phyloP scores from a whole-genome alignment of 2,113 vertebrate species.

The Larimichthys crocea region DNA sequence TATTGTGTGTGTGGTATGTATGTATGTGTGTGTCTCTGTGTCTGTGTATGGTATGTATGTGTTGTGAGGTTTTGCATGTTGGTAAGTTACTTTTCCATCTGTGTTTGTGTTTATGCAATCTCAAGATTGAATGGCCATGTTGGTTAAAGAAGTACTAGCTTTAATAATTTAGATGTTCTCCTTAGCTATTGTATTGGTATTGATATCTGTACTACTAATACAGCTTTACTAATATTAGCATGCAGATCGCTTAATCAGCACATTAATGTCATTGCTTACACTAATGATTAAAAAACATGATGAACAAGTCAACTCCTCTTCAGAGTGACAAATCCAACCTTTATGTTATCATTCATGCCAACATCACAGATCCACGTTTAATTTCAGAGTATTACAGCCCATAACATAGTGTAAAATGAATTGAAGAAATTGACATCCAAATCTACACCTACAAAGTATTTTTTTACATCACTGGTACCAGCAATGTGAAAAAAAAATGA shows the following conservation, averaged over 20 bases:
- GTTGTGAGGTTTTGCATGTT: conserved; percentile 41
- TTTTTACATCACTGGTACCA: conserved; percentile 22
- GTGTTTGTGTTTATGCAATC: conserved; percentile 85
- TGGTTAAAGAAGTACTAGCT: conserved; percentile 33
- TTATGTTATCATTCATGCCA: conserved; percentile 54
- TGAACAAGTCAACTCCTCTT: conserved; percentile 13
- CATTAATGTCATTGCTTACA: conserved; percentile 35
- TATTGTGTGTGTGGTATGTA: not conserved
- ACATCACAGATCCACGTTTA: conserved; percentile 49
- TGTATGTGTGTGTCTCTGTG: conserved; percentile 30
- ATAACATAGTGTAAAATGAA: conserved; percentile 43
- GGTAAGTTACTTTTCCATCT: conserved; percentile 42
- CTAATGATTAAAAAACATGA: conserved; percentile 24
- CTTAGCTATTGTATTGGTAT: conserved; percentile 5
- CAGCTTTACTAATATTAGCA: conserved; percentile 62
- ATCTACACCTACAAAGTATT: conserved; percentile 4
- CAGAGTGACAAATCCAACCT: conserved; percentile 33
- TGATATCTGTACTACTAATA: conserved; percentile 50
- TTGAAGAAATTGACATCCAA: not conserved
- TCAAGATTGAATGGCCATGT: conserved; percentile 91
- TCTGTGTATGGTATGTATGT: conserved; percentile 18
- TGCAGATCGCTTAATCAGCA: conserved; percentile 24
- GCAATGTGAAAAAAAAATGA: not conserved
- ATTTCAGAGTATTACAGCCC: conserved; percentile 47
- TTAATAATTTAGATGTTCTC: conserved; percentile 22